phyloP scores from a whole-genome alignment of 2,888 invertebrate species.

The Mantis religiosa region DNA sequence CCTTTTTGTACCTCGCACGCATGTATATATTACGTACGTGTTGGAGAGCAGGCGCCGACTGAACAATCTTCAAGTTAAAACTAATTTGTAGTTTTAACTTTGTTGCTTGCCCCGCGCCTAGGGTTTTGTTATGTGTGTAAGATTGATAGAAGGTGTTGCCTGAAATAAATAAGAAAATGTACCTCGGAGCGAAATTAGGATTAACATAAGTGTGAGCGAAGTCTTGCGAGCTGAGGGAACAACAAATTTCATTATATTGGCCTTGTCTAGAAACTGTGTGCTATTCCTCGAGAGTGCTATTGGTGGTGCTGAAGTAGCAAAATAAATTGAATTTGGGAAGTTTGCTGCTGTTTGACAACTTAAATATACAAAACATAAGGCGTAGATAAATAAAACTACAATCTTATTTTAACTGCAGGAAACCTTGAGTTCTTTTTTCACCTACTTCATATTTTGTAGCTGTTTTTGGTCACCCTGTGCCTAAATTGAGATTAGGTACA shows the following conservation, averaged over 20 bases:
- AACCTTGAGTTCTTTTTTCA: no score
- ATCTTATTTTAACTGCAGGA: no score
- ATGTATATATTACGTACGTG: constrained; percentile 4
- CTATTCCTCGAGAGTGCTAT: background rate
- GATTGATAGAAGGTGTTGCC: background rate
- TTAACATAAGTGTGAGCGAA: background rate
- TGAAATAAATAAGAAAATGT: constrained; percentile 11
- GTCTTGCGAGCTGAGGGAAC: no score
- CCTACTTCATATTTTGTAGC: no score
- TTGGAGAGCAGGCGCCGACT: constrained; percentile 1
- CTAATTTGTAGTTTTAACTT: constrained; percentile 20
- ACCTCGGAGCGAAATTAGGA: background rate
- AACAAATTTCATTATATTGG: no score
- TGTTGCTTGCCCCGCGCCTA: background rate
- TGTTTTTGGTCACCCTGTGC: no score
- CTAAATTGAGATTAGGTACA: no score
- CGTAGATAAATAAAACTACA: no score
- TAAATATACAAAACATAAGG: background rate
- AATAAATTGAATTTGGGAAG: background rate
- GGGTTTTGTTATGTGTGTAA: constrained; percentile 1
- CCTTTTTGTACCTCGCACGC: background rate
- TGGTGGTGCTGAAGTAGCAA: background rate
- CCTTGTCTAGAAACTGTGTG: background rate
- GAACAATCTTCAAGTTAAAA: constrained; percentile 17
- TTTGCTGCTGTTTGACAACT: background rate